Conservation (phyloP, 2,888 invertebrate species). For the Mythimna ferrago region DNA sequence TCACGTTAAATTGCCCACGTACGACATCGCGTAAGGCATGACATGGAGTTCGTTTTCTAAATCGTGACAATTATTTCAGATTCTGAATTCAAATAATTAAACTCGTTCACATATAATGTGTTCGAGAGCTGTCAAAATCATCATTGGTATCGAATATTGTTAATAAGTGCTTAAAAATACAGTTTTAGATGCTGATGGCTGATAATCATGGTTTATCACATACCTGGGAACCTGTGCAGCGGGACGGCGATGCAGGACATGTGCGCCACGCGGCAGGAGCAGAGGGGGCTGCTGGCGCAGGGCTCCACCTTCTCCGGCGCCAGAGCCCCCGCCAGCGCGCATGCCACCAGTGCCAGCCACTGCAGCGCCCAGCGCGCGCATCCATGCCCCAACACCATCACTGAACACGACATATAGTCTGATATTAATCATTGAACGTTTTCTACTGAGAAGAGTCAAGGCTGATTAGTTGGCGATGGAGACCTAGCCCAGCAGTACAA, state of each 20-base stretch:
- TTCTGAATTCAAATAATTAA: background rate
- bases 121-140: no score
- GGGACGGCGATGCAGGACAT: conserved; percentile 94
- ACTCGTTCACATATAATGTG: background rate
- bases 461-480: no score
- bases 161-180: no score
- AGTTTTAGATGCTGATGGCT: background rate
- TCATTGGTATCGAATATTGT: no score
- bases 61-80: background rate
- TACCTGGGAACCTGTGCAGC: conserved; percentile 94
- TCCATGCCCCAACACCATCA: conserved; percentile 87
- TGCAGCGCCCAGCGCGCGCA: conserved; percentile 84
- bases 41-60: background rate
- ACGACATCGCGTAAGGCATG: background rate
- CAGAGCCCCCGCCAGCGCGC: conserved; percentile 83
- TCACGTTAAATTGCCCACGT: no score
- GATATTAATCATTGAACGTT: background rate
- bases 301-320: conserved; percentile 88
- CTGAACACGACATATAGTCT: conserved; percentile 64
- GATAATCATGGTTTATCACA: background rate
- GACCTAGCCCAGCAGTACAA: no score
- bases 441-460: no score
- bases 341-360: conserved; percentile 83
- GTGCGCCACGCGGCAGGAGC: conserved; percentile 92
- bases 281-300: conserved; percentile 93